phyloP scores from a whole-genome alignment of 2,113 vertebrate species.

The Meleagris gallopavo region DNA sequence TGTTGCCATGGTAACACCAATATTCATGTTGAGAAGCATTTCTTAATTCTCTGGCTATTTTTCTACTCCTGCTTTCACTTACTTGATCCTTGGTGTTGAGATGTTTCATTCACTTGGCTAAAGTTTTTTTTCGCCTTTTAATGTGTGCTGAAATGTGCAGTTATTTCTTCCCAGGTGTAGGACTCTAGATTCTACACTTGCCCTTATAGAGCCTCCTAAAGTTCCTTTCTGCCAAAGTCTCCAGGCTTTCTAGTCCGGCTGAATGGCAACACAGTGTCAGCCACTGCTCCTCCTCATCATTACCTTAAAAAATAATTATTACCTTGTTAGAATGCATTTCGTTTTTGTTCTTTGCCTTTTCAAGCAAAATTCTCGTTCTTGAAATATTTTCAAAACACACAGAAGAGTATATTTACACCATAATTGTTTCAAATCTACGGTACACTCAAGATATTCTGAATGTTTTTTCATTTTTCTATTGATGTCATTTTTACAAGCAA shows the following conservation, averaged over 20 bases:
- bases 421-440: neutral
- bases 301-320: neutral
- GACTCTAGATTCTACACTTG: too few species aligned
- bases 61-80: constrained; percentile 34
- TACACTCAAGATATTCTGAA: neutral
- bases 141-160: neutral
- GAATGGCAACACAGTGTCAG: too few species aligned
- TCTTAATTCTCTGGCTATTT: constrained; percentile 68
- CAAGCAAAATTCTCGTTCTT: neutral
- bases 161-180: too few species aligned
- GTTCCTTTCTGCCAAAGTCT: too few species aligned
- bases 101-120: constrained; percentile 44
- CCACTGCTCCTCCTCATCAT: too few species aligned
- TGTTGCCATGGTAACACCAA: constrained; percentile 61
- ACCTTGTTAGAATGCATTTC: neutral
- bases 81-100: constrained; percentile 49
- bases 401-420: neutral
- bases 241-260: too few species aligned
- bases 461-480: neutral
- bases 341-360: neutral
- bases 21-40: constrained; percentile 66
- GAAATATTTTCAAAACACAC: neutral
- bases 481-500: neutral
- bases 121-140: neutral
- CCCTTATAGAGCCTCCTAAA: too few species aligned